Percentiles rank a stretch among this genome's conserved stretches.
Conservation (phyloP, 2,888 invertebrate species). For the Nebria salina region DNA sequence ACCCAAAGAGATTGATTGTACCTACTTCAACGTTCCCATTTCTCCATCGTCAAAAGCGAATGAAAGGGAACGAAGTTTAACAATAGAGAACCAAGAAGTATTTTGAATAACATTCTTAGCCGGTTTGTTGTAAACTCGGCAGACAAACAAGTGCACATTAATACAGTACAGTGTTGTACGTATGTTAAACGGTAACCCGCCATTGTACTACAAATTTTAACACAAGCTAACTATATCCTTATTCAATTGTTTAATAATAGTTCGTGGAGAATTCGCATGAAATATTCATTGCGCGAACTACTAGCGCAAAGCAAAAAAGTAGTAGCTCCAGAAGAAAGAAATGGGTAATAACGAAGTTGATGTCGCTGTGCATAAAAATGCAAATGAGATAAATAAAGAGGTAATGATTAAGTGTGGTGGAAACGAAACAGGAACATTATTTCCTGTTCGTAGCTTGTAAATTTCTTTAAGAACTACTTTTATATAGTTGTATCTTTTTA, state of each 20-base stretch:
- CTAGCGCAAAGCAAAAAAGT: background rate
- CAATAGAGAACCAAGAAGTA: constrained; percentile 32
- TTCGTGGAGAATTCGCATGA: constrained; percentile 18
- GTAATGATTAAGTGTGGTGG: constrained; percentile 37
- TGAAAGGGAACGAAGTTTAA: constrained; percentile 16
- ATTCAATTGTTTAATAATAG: constrained; percentile 7
- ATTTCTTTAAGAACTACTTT: constrained; percentile 32
- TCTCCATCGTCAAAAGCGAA: constrained; percentile 7
- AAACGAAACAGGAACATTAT: constrained; percentile 25
- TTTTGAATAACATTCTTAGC: constrained; percentile 41
- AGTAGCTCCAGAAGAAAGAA: constrained; percentile 19
- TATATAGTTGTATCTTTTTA: constrained; percentile 28
- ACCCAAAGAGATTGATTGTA: constrained; percentile 31
- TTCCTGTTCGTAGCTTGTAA: constrained; percentile 29
- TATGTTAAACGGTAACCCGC: constrained; percentile 29
- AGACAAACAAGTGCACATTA: constrained; percentile 40
- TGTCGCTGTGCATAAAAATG: constrained; percentile 36
- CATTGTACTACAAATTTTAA: constrained; percentile 3
- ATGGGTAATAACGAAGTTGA: background rate
- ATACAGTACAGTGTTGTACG: constrained; percentile 31
- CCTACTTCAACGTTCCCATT: constrained; percentile 11
- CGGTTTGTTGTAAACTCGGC: constrained; percentile 38
- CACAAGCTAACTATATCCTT: background rate
- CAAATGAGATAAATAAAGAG: constrained; percentile 44
- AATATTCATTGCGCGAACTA: constrained; percentile 26